Evolutionary conservation across 2,113 vertebrate species (phyloP).

Genomic region (Halcyon senegalensis): DNA sequence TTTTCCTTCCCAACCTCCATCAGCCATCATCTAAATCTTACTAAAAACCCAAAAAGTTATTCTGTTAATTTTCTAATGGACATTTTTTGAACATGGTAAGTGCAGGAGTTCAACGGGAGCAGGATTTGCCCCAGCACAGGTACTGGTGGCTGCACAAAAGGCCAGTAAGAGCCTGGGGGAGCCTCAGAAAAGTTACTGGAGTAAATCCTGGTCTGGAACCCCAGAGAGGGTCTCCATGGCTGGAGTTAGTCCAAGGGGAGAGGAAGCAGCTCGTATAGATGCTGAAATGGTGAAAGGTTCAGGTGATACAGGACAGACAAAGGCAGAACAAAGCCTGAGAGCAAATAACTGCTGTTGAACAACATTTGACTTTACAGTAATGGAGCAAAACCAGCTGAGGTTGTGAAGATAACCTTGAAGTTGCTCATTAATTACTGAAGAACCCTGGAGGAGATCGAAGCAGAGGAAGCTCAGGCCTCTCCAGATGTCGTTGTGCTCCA

Average conservation of each 20-base stretch:
- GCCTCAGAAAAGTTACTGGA: not conserved
- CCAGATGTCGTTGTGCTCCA: not conserved
- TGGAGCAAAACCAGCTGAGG: not conserved
- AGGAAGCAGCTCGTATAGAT: not conserved
- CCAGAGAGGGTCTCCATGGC: not conserved
- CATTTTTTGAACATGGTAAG: not conserved
- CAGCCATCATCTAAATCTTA: not conserved
- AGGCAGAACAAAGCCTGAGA: not conserved
- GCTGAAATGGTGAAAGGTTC: not conserved
- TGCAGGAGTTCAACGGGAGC: fast-evolving
- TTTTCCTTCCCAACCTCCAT: not conserved
- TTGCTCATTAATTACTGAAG: not conserved
- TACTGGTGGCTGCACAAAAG: not conserved
- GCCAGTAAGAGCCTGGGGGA: not conserved
- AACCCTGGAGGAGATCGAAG: not conserved
- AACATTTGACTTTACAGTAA: not conserved
- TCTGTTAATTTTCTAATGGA: not conserved
- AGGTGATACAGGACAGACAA: not conserved
- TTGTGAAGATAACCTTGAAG: not conserved
- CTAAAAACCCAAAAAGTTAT: not conserved
- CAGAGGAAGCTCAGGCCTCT: not conserved
- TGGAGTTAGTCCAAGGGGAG: not conserved
- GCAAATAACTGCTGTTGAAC: not conserved
- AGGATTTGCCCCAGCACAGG: not conserved
- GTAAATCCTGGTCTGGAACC: not conserved